Conservation (phyloP, 1,140 invertebrate species). For the Solenopsis fugax region DNA sequence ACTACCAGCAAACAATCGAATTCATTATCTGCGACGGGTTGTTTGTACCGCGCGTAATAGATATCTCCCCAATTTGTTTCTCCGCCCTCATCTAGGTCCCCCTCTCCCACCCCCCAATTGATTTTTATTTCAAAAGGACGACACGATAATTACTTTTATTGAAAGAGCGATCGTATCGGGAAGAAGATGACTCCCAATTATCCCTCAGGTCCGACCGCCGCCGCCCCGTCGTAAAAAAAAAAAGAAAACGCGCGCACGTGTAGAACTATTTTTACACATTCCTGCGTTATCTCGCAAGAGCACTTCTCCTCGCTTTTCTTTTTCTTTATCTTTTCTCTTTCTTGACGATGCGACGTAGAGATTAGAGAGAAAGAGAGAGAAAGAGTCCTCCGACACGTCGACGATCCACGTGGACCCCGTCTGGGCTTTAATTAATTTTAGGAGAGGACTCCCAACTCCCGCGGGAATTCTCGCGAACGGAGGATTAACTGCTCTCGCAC, state of each 20-base stretch:
- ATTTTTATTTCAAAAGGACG: slow-evolving; percentile 71
- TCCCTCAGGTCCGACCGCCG: neutral
- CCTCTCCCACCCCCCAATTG: slow-evolving; percentile 38
- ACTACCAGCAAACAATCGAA: slow-evolving; percentile 74
- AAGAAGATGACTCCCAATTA: slow-evolving; percentile 68
- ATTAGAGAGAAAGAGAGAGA: too few relatives aligned
- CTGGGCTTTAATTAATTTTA: too few relatives aligned
- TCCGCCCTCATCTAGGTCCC: slow-evolving; percentile 67
- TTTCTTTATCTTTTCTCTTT: neutral
- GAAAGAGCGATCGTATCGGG: slow-evolving; percentile 69
- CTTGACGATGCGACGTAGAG: neutral
- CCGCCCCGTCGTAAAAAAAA: neutral
- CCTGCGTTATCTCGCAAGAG: neutral
- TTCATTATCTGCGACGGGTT: slow-evolving; percentile 73
- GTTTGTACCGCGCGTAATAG: slow-evolving; percentile 69
- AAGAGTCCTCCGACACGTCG: too few relatives aligned
- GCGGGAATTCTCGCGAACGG: too few relatives aligned
- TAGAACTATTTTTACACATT: slow-evolving; percentile 32
- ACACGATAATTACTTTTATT: slow-evolving; percentile 75
- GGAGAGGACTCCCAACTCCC: too few relatives aligned
- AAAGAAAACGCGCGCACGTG: too few relatives aligned
- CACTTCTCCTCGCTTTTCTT: neutral
- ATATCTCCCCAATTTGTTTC: slow-evolving; percentile 68
- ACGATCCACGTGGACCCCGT: too few relatives aligned
- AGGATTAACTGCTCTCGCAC: too few relatives aligned